phyloP scores from a whole-genome alignment of 2,113 vertebrate genomes.

The Vidua macroura region DNA sequence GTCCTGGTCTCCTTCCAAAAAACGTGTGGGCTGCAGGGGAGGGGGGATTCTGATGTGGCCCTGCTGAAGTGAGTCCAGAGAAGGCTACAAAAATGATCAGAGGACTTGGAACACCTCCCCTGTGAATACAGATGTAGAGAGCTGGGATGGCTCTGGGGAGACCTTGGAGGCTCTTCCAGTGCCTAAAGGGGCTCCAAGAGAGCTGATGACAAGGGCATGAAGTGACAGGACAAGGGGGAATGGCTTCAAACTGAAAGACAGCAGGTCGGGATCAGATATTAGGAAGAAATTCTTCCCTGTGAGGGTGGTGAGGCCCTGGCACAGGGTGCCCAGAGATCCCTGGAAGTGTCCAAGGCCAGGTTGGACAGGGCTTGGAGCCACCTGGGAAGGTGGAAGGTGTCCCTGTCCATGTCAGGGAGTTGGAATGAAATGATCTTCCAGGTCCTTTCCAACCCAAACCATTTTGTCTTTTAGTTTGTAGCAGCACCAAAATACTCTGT shows the following conservation, averaged over 20 bases:
- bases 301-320: background rate
- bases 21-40: background rate
- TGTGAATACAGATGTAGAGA: background rate
- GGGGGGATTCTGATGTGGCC: background rate
- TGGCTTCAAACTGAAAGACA: background rate
- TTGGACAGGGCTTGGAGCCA: rapidly evolving
- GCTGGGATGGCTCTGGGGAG: background rate
- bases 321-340: background rate
- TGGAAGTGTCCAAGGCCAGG: background rate
- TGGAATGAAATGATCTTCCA: background rate
- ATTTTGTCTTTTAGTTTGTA: background rate
- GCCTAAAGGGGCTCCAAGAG: background rate
- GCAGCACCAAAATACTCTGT: background rate
- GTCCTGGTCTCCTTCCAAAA: background rate
- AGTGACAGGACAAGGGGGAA: background rate
- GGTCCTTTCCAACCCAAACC: background rate
- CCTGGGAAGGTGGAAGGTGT: background rate
- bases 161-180: background rate
- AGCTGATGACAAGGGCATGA: background rate
- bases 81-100: background rate
- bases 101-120: background rate
- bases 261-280: background rate
- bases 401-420: background rate
- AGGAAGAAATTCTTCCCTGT: background rate
- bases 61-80: background rate